Evolutionary conservation across 1,140 invertebrate genomes (phyloP), one percentile per base, ranked within the genome.

Genomic region (Hestina assimilis): DNA sequence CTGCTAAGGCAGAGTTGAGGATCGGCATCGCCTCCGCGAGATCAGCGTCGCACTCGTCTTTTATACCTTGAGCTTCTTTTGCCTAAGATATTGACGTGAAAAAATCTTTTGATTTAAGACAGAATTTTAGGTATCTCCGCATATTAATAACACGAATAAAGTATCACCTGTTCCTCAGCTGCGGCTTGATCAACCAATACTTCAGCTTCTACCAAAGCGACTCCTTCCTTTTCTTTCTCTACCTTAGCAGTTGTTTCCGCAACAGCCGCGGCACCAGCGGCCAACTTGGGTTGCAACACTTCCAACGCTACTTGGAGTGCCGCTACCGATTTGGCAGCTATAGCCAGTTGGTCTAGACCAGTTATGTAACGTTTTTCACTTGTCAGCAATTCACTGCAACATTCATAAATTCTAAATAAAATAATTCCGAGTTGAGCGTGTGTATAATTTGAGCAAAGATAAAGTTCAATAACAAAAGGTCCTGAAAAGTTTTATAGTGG

Each of bases 31-130:
- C 98, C 83, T 97, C 96, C 0, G 95, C 94, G 61, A 99, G 90
- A 80, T 98, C 95, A 38, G 94, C 94, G 83, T 99, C 97, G 80
- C 98, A 99, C 75, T 99, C 98, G 53, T 96, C 92, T 89, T 98
- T 98, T 47, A 99, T 98, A 5, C 93, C 96, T 82, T 94, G 93
- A 0, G 94, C 95, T 33, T 95, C 95, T 79, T 82, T 74, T 1
- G 92, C 92, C 87, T 96, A 68, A 45, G 38, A 31, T 24, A 15
- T 26, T 23, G 7, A 28, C 4, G 4, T 1, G 9, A 12, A 31
- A 31, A 33, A 2, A 33, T 2, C 12, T 2, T 33, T 11, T 33
- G 31, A 3, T 33, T 2, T 4, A 33, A 33, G 31, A 35, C 14
- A 35, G 6, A 35, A 35, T 35, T 9, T 35, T 35, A 9, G 11